Conservation (phyloP, 2,888 invertebrate species). For the Lithophane ornitopus region DNA sequence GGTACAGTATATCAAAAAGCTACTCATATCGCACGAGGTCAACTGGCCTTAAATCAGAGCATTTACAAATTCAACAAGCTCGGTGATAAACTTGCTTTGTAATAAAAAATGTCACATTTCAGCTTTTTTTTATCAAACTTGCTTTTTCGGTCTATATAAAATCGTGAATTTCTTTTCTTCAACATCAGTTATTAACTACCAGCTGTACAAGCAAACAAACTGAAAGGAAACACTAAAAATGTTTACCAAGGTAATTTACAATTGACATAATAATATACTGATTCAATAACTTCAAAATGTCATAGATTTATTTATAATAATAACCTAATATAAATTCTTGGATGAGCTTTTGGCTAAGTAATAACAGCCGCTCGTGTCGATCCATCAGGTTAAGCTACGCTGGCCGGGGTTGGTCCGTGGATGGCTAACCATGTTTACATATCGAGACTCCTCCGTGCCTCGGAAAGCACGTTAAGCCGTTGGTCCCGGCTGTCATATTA, state of each 20-base stretch:
- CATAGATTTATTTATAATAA: too few species aligned
- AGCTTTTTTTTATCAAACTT: constrained; percentile 38
- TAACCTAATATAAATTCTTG: too few species aligned
- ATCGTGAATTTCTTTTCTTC: constrained; percentile 4
- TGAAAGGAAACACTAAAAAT: not conserved
- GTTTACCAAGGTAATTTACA: constrained; percentile 34
- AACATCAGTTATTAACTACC: constrained; percentile 24
- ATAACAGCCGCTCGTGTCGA: too few species aligned
- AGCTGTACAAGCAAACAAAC: constrained; percentile 16
- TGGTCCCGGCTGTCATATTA: too few species aligned
- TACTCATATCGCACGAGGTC: constrained; percentile 15
- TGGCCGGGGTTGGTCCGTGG: too few species aligned
- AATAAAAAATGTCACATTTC: constrained; percentile 20
- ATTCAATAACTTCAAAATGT: not conserved
- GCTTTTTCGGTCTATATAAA: constrained; percentile 38
- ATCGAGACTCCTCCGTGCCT: too few species aligned
- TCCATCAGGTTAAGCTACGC: too few species aligned
- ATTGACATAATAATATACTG: not conserved
- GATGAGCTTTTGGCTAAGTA: too few species aligned
- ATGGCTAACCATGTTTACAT: too few species aligned
- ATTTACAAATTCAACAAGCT: constrained; percentile 35
- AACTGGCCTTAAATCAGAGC: constrained; percentile 32
- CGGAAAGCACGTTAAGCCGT: too few species aligned
- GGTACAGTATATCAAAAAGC: not conserved
- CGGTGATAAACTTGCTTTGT: constrained; percentile 13